Evolutionary conservation across 2,888 invertebrate genomes (phyloP), one percentile per base, ranked within the genome.

Genomic region (Heliconius ethilla): DNA sequence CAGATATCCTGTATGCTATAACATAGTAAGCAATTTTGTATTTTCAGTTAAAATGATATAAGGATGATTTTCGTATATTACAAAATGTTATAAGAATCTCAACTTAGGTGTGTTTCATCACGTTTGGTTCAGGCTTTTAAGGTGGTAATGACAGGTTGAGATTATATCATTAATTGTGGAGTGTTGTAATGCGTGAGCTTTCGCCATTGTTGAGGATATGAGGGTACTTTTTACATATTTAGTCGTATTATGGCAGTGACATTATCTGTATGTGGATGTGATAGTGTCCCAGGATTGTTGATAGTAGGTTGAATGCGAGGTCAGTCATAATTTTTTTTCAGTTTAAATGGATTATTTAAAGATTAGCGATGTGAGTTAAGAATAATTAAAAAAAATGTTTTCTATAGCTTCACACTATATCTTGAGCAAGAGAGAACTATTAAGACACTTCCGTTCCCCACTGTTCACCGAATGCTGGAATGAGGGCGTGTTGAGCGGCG

Each of bases 91-190:
- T 33, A 15, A 10, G 18, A 33, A 25, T 25, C 25, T 55, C 33
- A 45, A 67, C 29, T 80, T 79, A 76, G 15, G 72, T 79, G 75
- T 51, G 37, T 75, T 67, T 29, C 13, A 78, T 70, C 75, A 73
- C 75, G 51, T 72, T 75, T 74, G 78, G 79, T 77, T 82, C 76
- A 77, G 75, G 80, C 80, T 83, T 85, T 83, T 83, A 83, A 83
- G 83, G 83, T 80, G 76, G 81, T 81, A 82, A 81, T 84, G 83
- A 82, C 83, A 84, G 82, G 78, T 37, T 55, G 76, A 81, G 84
- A 84, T 85, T 83, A 85, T 81, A 75, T 78, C 79, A 75, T 82
- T 82, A 81, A 70, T 62, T 67, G 75, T 29, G 76, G 78, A 83
- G 83, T 82, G 83, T 72, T 74, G 76, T 80, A 80, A 80, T 82